These are phyloP conservation scores for Camponotus pennsylvanicus DNA, from an alignment of 1,140 invertebrate genomes.

Conservation along the genomic window DNA sequence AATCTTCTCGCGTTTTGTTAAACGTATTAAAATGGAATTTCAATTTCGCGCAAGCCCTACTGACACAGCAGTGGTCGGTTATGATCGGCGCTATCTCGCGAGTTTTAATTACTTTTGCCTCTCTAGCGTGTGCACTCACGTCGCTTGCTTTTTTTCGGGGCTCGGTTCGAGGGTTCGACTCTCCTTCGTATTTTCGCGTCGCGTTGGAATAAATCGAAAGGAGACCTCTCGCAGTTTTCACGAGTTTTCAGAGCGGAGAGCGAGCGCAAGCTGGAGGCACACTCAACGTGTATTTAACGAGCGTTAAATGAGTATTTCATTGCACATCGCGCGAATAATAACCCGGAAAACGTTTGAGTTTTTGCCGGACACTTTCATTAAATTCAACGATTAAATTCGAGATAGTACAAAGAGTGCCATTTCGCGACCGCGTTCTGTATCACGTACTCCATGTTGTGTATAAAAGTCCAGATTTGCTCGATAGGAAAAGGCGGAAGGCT, in stretches of 20 bases:
- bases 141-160: background rate
- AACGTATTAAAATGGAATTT: conserved; percentile 68
- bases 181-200: background rate
- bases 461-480: conserved; percentile 22
- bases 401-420: conserved; percentile 12
- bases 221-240: background rate
- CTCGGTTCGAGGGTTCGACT: conserved; percentile 3
- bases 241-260: no score
- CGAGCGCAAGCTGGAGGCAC: background rate
- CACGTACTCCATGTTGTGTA: background rate
- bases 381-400: conserved; percentile 53
- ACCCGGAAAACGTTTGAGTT: conserved; percentile 34
- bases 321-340: conserved; percentile 49
- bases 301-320: conserved; percentile 58
- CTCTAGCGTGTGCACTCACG: background rate
- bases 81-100: background rate
- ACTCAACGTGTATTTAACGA: conserved; percentile 42
- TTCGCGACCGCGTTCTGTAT: background rate
- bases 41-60: conserved; percentile 64
- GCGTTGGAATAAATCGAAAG: background rate
- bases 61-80: background rate
- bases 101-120: conserved; percentile 65
- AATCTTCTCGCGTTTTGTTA: conserved; percentile 60
- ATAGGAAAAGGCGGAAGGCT: background rate
- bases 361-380: conserved; percentile 51